phyloP scores from a whole-genome alignment of 2,888 invertebrate genomes.

The Hirtodrosophila duncani region DNA sequence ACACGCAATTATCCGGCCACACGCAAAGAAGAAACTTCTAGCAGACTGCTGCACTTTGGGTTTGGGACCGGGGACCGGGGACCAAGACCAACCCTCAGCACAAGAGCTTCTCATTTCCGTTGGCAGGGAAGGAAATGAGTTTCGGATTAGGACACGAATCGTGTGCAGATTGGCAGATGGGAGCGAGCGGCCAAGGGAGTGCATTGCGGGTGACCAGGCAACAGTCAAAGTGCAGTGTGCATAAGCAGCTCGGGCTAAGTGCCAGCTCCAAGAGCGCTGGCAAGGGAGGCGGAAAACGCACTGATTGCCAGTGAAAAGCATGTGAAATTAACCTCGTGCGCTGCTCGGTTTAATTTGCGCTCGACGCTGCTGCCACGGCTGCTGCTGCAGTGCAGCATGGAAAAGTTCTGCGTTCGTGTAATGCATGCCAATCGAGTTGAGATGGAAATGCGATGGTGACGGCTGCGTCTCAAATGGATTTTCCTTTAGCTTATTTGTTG shows the following conservation, averaged over 20 bases:
- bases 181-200: background rate
- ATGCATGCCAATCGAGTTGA: constrained; percentile 50
- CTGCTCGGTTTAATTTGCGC: constrained; percentile 70
- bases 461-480: constrained; percentile 63
- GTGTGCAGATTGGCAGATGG: constrained; percentile 32
- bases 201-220: constrained; percentile 21
- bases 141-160: constrained; percentile 73
- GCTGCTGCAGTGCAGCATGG: constrained; percentile 17
- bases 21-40: constrained; percentile 55
- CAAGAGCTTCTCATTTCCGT: constrained; percentile 67
- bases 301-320: constrained; percentile 71
- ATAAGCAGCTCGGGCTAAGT: constrained; percentile 66
- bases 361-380: constrained; percentile 48
- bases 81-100: constrained; percentile 47
- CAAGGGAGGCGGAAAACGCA: constrained; percentile 52
- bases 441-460: background rate
- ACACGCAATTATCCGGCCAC: constrained; percentile 67
- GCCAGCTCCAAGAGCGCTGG: constrained; percentile 33
- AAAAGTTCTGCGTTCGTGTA: constrained; percentile 30
- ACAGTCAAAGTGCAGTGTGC: constrained; percentile 39
- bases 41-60: constrained; percentile 52
- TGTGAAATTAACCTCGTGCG: constrained; percentile 70
- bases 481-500: constrained; percentile 62
- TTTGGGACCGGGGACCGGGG: background rate
- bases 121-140: constrained; percentile 73